Evolutionary conservation across 2,888 invertebrate species (phyloP), one percentile per base, ranked within the genome.

Genomic region (Protula sp.): DNA sequence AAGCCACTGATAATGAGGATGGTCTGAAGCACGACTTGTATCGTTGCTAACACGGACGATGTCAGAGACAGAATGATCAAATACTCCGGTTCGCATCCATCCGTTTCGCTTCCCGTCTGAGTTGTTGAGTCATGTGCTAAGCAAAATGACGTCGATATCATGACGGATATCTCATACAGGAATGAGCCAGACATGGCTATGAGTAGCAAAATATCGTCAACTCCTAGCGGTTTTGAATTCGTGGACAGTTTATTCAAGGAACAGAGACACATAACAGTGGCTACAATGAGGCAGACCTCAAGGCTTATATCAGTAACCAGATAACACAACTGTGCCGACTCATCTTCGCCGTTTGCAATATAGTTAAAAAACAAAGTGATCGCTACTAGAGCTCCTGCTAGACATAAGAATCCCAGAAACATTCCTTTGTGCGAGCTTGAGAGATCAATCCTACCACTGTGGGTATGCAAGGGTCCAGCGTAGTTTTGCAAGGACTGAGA

Each of bases 111-210:
- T n/a, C n/a, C n/a, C n/a, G n/a, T n/a, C n/a, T n/a, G n/a, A n/a
- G n/a, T n/a, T n/a, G n/a, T n/a, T n/a, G n/a, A n/a, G 38, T 38
- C 38, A 38, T 38, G 9, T 9, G 9, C 19, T 38, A 38, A 19
- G 38, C 19, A 38, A 19, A 14, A 38, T 38, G 9, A 9, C 19
- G 38, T 38, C 9, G 38, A 38, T 9, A 77, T 65, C 58, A 74
- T 70, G 67, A 79, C 55, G 4, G 54, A 75, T 57, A 72, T 67
- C 51, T 79, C 67, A 61, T 75, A 79, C 63, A 91, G 87, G 83
- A 94, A 94, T 57, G 94, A 86, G 60, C 95, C 97, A 76, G 94
- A 91, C 30, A 93, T 91, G 47, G 94, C 94, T 45, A 95, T 90
- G 73, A 94, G 89, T 55, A 95, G 86, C 66, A 97, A 83, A 71